Evolutionary conservation across 2,888 invertebrate genomes (phyloP), one percentile per base, ranked within the genome.

Genomic region (Odontocerum albicorne): DNA sequence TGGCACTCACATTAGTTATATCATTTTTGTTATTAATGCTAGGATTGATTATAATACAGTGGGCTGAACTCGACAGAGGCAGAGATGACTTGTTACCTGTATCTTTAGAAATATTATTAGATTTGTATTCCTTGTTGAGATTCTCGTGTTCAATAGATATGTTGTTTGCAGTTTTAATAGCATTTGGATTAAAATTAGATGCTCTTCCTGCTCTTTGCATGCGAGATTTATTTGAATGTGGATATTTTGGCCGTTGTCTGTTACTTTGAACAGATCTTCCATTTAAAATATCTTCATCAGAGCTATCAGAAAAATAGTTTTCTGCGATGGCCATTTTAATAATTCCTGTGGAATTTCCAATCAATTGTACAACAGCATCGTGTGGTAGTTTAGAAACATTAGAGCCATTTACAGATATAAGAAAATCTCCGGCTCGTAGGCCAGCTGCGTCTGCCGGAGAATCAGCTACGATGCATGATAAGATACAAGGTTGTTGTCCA

Each of bases 401-500:
- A 49, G 90, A 84, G 2, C 91, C 91, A 70, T 96, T 96, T 1
- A 97, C 96, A 1, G 92, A 90, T 47, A 96, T 84, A 53, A 97
- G 77, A 64, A 93, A 94, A 67, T 97, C 96, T 0, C 96, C 96
- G 27, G 95, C 91, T 19, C 93, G 83, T 15, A 97, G 75, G 0
- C 96, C 96, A 20, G 93, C 93, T 58, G 85, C 81, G 66, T 95
- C 95, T 0, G 96, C 96, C 2, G 96, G 95, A 56, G 91, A 92
- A 63, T 90, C 90, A 40, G 84, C 79, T 1, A 95, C 95, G 64
- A 97, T 96, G 65, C 93, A 95, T 46, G 95, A 94, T 54, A 97
- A 81, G 60, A 96, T 91, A 70, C 96, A 97, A 0, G 97, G 96
- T 67, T 94, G 89, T 70, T 97, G 96, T 2, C 96, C 96, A 1